A percentile compares a stretch with the other conserved stretches of the same genome.
phyloP scores from a whole-genome alignment of 2,888 invertebrate genomes.

The Erynnis tages region DNA sequence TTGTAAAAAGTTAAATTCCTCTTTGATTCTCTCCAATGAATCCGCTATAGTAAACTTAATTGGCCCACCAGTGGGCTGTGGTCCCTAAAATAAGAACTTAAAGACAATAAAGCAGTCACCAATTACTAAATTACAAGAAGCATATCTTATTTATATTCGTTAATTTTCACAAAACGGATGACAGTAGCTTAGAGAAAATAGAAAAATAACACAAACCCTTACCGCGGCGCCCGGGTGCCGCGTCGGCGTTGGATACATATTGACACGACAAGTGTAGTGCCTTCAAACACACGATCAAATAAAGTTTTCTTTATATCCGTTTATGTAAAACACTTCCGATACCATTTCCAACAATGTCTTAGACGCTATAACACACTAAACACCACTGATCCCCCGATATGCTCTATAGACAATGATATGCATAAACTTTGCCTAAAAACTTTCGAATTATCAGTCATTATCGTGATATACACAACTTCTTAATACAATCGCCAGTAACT shows the following conservation, averaged over 20 bases:
- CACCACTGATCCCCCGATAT: slow-evolving; percentile 61
- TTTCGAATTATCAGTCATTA: slow-evolving; percentile 74
- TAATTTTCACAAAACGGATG: slow-evolving; percentile 20
- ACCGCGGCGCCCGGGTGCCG: slow-evolving; percentile 89
- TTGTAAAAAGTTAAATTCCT: slow-evolving; percentile 97
- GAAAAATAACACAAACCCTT: slow-evolving; percentile 78
- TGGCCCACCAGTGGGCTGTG: slow-evolving; percentile 93
- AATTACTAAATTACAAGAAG: background rate
- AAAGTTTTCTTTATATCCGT: slow-evolving; percentile 62
- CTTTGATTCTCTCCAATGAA: slow-evolving; percentile 96
- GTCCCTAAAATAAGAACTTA: slow-evolving; percentile 82
- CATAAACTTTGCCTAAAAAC: slow-evolving; percentile 75
- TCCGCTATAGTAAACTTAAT: slow-evolving; percentile 96
- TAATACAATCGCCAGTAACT: slow-evolving; percentile 46
- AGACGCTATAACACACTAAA: slow-evolving; percentile 69
- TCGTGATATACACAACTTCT: slow-evolving; percentile 54
- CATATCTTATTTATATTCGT: slow-evolving; percentile 9
- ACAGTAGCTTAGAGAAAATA: slow-evolving; percentile 28
- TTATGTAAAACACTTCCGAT: slow-evolving; percentile 52
- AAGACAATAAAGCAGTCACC: slow-evolving; percentile 38
- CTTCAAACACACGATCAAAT: slow-evolving; percentile 55
- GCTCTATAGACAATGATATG: slow-evolving; percentile 75
- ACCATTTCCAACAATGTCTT: slow-evolving; percentile 62
- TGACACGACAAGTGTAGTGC: slow-evolving; percentile 39
- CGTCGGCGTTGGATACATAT: slow-evolving; percentile 88